Evolutionary conservation across 2,797 vertebrate species (phyloP).

Genomic region (Sebastolobus altivelis): DNA sequence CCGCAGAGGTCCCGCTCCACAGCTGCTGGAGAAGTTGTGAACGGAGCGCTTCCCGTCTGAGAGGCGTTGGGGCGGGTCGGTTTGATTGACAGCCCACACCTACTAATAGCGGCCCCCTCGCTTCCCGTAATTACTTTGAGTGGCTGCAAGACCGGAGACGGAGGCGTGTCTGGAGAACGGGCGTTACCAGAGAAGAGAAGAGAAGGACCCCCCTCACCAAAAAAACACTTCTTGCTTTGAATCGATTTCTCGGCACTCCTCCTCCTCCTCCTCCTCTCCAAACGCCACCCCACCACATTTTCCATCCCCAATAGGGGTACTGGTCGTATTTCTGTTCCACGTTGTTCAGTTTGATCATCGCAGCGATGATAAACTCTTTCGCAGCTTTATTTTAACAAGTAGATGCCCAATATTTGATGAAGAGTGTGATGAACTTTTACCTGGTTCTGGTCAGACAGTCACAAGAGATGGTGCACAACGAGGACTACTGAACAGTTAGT

Average conservation of each 20-base stretch:
- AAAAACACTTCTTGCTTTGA: neutral
- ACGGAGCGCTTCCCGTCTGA: conserved; percentile 62
- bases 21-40: conserved; percentile 68
- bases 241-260: neutral
- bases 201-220: neutral
- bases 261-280: neutral
- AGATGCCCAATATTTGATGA: neutral
- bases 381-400: neutral
- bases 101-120: conserved; percentile 54
- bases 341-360: neutral
- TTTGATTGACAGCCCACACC: conserved; percentile 76
- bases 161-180: conserved; percentile 44
- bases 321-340: neutral
- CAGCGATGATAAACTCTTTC: neutral
- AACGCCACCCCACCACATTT: neutral
- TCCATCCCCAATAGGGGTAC: neutral
- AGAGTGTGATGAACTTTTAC: neutral
- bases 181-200: conserved; percentile 6
- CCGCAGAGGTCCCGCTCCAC: conserved; percentile 53
- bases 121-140: conserved; percentile 29
- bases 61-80: conserved; percentile 57
- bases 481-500: neutral
- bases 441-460: neutral
- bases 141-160: conserved; percentile 20
- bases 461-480: neutral